Conservation (phyloP, 2,113 vertebrate genomes). For the Esox niger region DNA sequence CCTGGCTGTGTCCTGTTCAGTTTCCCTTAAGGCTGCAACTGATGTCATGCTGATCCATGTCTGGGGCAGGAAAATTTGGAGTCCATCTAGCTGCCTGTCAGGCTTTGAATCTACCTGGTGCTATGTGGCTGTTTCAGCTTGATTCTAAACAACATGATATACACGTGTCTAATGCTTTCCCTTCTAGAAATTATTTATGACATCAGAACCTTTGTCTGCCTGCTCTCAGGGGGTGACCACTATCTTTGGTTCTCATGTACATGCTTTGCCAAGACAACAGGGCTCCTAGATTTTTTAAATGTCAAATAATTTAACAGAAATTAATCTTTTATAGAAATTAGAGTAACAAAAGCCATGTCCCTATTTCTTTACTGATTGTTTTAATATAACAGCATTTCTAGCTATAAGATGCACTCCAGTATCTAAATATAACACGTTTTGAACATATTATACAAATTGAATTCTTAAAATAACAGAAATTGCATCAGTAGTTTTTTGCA, state of each 20-base stretch:
- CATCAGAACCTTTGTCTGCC: slow-evolving; percentile 7
- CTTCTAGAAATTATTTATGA: slow-evolving; percentile 18
- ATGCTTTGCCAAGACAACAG: not conserved
- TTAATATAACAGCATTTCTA: slow-evolving; percentile 50
- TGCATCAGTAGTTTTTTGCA: too few species aligned
- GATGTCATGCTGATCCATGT: not conserved
- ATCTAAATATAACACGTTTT: too few species aligned
- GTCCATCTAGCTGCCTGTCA: not conserved
- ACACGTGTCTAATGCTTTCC: slow-evolving; percentile 39
- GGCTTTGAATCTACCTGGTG: slow-evolving; percentile 8
- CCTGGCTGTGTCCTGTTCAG: not conserved
- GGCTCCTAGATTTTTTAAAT: not conserved
- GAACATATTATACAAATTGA: too few species aligned
- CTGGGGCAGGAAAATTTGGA: not conserved
- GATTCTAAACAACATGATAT: slow-evolving; percentile 25
- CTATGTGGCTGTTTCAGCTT: slow-evolving; percentile 2
- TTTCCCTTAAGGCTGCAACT: slow-evolving; percentile 7
- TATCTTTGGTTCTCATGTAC: not conserved
- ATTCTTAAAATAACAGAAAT: too few species aligned
- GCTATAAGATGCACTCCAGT: too few species aligned
- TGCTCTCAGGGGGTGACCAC: slow-evolving; percentile 11
- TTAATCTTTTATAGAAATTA: too few species aligned
- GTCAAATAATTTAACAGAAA: not conserved
- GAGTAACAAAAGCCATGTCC: not conserved
- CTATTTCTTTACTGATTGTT: slow-evolving; percentile 6